phyloP scores from a whole-genome alignment of 2,113 vertebrate species.

The Engystomops pustulosus region DNA sequence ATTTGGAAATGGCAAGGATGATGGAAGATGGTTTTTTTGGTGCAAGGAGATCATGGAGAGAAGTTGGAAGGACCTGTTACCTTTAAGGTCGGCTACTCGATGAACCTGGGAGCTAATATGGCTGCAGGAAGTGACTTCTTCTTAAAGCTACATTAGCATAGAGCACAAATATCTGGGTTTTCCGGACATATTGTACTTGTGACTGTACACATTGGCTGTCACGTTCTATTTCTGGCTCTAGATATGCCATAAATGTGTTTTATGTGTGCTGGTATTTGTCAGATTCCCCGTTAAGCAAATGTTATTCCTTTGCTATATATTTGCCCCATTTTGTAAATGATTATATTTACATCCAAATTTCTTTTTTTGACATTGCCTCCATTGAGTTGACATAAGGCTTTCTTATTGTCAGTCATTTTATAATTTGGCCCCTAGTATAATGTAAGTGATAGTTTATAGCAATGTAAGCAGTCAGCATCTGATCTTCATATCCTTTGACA shows the following conservation, averaged over 20 bases:
- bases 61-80: no score
- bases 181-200: no score
- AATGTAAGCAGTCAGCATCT: conserved; percentile 7
- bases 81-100: no score
- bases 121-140: no score
- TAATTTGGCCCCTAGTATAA: background rate
- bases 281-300: background rate
- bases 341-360: background rate
- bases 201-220: no score
- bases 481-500: conserved; percentile 20
- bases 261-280: background rate
- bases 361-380: background rate
- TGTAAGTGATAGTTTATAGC: conserved; percentile 15
- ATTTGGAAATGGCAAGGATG: no score
- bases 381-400: conserved; percentile 4
- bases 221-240: background rate
- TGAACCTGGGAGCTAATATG: no score
- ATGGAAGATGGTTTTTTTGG: no score
- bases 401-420: background rate
- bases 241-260: background rate
- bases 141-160: no score
- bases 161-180: no score
- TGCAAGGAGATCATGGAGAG: no score
- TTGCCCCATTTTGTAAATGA: background rate
- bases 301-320: conserved; percentile 2